Base-by-base conservation (phyloP, 2,113 vertebrate genomes). In the Microtus pennsylvanicus region DNA sequence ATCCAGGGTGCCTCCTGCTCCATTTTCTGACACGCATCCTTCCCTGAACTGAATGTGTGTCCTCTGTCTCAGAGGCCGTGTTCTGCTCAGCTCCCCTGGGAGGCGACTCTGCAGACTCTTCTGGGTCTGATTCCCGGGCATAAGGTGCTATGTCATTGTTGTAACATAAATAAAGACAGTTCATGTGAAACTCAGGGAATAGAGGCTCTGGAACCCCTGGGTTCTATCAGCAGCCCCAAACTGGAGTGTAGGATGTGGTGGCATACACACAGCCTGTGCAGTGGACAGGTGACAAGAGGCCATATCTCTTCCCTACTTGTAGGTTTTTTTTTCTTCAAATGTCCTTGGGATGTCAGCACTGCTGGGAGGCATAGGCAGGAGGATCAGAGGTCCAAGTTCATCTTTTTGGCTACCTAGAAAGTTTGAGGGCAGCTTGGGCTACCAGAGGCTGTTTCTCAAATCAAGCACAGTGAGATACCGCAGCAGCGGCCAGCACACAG, bases 91-190 rank as follows among this genome's bases (percentile, higher is more conserved):
- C 67, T 83, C 55, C 65, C 80, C 76, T 13, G 75, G 38, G 17
- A 89, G 74, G 81, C 1, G 0, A 50, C 67, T 77, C 86, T 69
- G 70, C 69, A 82, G 93, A 22, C 67, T 89, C 58, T 47, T 47
- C 26, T 35, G 93, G 83, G 91, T 92, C 82, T 78, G 92, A 94
- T 35, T 97, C 92, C 65, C 1, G 45, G 86, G 58, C 83, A 88
- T 93, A 94, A 93, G 95, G 91, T 1, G 38, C 90, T 94, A 70
- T 94, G 69, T 93, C 96, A 67, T 85, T 94, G 75, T 86, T 87
- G 67, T 52, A 93, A 96, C 95, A 92, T 86, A 93, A 95, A 95
- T 92, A 96, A 90, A 95, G 97, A 95, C 82, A 94, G 94, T 95
- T 94, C 74, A 81, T 58, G 13, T 82, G 74, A 45, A 93, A 81